These are phyloP conservation scores for Drosophila fuyamai DNA, from an alignment of 1,140 invertebrate species.

Conservation along the genomic window DNA sequence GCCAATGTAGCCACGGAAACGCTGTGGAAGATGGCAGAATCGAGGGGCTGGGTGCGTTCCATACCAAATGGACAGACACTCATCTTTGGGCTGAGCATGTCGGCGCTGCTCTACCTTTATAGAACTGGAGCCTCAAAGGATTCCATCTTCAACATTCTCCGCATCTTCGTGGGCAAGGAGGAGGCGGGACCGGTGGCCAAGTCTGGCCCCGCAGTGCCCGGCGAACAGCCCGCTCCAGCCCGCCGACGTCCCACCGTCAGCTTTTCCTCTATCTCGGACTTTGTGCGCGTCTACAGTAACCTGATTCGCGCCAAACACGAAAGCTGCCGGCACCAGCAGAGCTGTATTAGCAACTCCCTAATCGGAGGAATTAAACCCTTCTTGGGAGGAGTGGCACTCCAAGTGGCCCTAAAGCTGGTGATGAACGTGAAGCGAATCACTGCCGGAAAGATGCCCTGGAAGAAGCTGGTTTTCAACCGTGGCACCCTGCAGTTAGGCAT, in stretches of 20 bases:
- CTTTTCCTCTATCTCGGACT: slow-evolving; percentile 56
- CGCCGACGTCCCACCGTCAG: slow-evolving; percentile 52
- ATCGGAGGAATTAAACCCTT: slow-evolving; percentile 87
- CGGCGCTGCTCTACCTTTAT: slow-evolving; percentile 87
- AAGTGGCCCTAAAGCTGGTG: slow-evolving; percentile 86
- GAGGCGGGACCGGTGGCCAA: slow-evolving; percentile 85
- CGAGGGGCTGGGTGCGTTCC: slow-evolving; percentile 87
- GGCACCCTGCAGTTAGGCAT: slow-evolving; percentile 87
- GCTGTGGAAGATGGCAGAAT: slow-evolving; percentile 90
- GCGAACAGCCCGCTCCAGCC: slow-evolving; percentile 44
- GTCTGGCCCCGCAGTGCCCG: not conserved
- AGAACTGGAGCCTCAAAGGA: slow-evolving; percentile 86
- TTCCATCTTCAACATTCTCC: slow-evolving; percentile 88
- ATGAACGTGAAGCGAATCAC: slow-evolving; percentile 85
- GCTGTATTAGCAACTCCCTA: slow-evolving; percentile 87
- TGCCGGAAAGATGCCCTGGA: slow-evolving; percentile 85
- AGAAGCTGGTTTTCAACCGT: slow-evolving; percentile 86
- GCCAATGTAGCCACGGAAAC: slow-evolving; percentile 93
- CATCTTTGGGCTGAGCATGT: slow-evolving; percentile 88
- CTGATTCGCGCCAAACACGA: slow-evolving; percentile 85
- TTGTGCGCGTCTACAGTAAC: slow-evolving; percentile 68
- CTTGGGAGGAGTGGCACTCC: slow-evolving; percentile 86
- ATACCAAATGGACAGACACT: slow-evolving; percentile 88
- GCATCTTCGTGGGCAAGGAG: slow-evolving; percentile 88
- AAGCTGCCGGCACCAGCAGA: slow-evolving; percentile 87